phyloP scores from a whole-genome alignment of 2,888 invertebrate species.

The Hecatera dysodea region DNA sequence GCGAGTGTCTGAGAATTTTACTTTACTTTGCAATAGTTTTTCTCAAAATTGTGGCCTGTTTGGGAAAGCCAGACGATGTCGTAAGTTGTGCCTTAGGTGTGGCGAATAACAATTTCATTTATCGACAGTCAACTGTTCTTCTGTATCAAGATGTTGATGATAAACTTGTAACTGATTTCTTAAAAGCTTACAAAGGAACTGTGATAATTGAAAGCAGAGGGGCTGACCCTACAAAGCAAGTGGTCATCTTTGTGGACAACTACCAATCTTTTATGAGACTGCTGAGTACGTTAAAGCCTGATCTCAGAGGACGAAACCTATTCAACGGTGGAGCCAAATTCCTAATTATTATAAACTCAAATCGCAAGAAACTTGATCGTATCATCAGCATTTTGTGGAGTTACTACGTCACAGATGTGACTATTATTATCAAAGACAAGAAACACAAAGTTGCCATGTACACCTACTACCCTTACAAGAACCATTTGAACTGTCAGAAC shows the following conservation, averaged over 20 bases:
- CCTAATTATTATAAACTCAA: constrained; percentile 74
- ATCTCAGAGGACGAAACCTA: constrained; percentile 77
- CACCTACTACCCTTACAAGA: constrained; percentile 80
- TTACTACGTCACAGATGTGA: constrained; percentile 75
- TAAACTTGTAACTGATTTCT: constrained; percentile 71
- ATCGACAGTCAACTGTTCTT: constrained; percentile 72
- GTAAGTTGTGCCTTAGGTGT: constrained; percentile 73
- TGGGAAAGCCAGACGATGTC: constrained; percentile 61
- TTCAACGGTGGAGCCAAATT: constrained; percentile 77
- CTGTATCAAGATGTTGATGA: constrained; percentile 74
- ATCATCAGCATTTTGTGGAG: constrained; percentile 78
- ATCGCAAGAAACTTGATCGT: constrained; percentile 71
- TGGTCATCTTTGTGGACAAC: constrained; percentile 76
- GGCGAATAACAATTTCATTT: constrained; percentile 77
- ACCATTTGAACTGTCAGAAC: constrained; percentile 77
- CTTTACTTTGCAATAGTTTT: constrained; percentile 40
- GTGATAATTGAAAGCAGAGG: constrained; percentile 76
- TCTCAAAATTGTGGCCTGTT: constrained; percentile 47
- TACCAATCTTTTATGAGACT: constrained; percentile 76
- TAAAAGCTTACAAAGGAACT: constrained; percentile 75
- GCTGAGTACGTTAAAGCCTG: constrained; percentile 74
- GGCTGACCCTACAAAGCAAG: constrained; percentile 73
- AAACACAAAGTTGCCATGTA: constrained; percentile 71
- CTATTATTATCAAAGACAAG: constrained; percentile 70
- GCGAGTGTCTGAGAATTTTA: constrained; percentile 22